Evolutionary conservation across 1,140 invertebrate genomes (phyloP).

Genomic region (Drosophila mojavensis): DNA sequence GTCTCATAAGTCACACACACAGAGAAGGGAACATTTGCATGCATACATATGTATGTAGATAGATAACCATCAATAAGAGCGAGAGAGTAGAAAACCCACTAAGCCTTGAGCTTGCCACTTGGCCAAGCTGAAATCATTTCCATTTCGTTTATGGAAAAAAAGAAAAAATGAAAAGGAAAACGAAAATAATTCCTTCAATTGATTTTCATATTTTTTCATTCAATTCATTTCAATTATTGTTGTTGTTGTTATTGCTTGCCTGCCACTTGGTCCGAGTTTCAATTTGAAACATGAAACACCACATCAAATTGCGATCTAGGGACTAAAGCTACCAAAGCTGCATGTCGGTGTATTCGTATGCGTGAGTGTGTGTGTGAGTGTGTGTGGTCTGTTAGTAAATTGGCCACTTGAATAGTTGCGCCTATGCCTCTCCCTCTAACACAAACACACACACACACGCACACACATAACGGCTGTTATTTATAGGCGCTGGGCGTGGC

Average conservation of each 20-base stretch:
- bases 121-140: constrained; percentile 49
- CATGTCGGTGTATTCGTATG: background rate
- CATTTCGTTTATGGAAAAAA: constrained; percentile 66
- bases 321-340: constrained; percentile 2
- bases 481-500: constrained; percentile 22
- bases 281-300: constrained; percentile 32
- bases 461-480: constrained; percentile 15
- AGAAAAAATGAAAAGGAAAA: background rate
- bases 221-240: constrained; percentile 18
- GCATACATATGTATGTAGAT: background rate
- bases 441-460: background rate
- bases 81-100: constrained; percentile 39
- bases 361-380: background rate
- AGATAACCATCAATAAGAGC: constrained; percentile 48
- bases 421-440: background rate
- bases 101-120: constrained; percentile 3
- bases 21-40: background rate
- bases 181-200: constrained; percentile 71
- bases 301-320: constrained; percentile 31
- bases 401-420: constrained; percentile 20
- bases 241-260: constrained; percentile 6
- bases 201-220: constrained; percentile 50
- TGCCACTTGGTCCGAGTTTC: constrained; percentile 35
- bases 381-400: constrained; percentile 21
- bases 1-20: background rate